These are phyloP conservation scores for Coecobrya sp. DNA, from an alignment of 2,888 invertebrate genomes.

Conservation along the genomic window DNA sequence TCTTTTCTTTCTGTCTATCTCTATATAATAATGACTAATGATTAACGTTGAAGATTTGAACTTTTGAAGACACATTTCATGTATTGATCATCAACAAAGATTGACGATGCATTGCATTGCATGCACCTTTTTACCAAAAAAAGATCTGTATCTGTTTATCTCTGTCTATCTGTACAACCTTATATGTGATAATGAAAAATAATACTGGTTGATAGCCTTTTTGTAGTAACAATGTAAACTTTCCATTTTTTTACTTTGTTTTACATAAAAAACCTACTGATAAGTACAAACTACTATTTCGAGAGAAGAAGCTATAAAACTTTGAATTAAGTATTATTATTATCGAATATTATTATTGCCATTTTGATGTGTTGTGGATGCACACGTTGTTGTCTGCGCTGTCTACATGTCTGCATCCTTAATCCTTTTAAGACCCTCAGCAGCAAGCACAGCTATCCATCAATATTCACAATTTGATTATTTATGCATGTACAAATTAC, in stretches of 20 bases:
- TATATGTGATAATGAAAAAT: conserved; percentile 33
- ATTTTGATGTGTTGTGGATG: conserved; percentile 1
- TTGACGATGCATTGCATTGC: conserved; percentile 10
- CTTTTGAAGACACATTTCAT: conserved; percentile 41
- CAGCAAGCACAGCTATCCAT: neutral
- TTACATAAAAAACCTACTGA: conserved; percentile 32
- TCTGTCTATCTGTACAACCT: neutral
- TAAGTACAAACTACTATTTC: neutral
- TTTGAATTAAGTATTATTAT: neutral
- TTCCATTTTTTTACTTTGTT: conserved; percentile 60
- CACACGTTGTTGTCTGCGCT: conserved; percentile 13
- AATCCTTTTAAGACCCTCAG: neutral
- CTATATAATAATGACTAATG: conserved; percentile 2
- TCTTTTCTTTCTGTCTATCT: conserved; percentile 8
- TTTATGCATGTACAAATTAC: neutral
- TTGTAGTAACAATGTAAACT: conserved; percentile 40
- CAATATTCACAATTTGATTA: conserved; percentile 19
- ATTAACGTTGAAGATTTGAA: conserved; percentile 32
- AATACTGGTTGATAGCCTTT: neutral
- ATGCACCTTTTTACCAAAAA: conserved; percentile 1
- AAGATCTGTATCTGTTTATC: conserved; percentile 11
- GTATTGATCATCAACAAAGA: conserved; percentile 10
- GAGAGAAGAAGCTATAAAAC: conserved; percentile 18
- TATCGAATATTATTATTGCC: conserved; percentile 34
- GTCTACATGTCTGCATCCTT: neutral